Percentiles rank a stretch among this genome's conserved stretches.
Evolutionary conservation across 2,888 invertebrate species (phyloP).

Genomic region (Seira sanloemensis): DNA sequence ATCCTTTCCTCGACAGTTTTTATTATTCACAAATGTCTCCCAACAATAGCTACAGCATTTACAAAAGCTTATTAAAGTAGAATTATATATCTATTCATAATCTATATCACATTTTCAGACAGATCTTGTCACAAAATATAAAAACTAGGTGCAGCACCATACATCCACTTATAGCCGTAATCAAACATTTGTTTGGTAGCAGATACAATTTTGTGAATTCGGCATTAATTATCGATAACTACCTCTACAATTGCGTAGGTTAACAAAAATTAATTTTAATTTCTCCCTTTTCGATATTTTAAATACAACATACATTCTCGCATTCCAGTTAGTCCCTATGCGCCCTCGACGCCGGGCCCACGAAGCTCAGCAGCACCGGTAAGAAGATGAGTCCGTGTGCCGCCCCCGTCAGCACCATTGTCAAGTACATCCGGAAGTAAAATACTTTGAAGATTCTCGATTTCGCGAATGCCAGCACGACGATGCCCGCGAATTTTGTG

Average conservation of each 20-base stretch:
- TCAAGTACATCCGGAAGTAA: constrained; percentile 98
- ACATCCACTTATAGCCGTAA: too few species aligned
- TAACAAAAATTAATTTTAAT: too few species aligned
- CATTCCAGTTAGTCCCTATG: not conserved
- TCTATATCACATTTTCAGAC: not conserved
- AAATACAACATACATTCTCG: not conserved
- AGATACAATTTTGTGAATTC: too few species aligned
- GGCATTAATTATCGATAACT: too few species aligned
- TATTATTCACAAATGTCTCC: too few species aligned
- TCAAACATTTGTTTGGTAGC: too few species aligned
- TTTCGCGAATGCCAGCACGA: constrained; percentile 97
- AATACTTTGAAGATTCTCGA: constrained; percentile 98
- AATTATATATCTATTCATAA: not conserved
- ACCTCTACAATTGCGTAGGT: too few species aligned
- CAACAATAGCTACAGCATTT: too few species aligned
- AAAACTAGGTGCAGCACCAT: not conserved
- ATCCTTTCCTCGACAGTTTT: too few species aligned
- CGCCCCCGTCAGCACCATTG: constrained; percentile 97
- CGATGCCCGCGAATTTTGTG: constrained; percentile 98
- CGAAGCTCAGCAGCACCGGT: constrained; percentile 87
- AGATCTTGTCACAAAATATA: constrained; percentile 5
- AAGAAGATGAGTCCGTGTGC: constrained; percentile 97
- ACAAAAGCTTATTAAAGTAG: too few species aligned
- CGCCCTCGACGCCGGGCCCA: constrained; percentile 67
- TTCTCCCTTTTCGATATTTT: too few species aligned